Base-by-base conservation (phyloP, 2,113 vertebrate species). In the Nanger granti region DNA sequence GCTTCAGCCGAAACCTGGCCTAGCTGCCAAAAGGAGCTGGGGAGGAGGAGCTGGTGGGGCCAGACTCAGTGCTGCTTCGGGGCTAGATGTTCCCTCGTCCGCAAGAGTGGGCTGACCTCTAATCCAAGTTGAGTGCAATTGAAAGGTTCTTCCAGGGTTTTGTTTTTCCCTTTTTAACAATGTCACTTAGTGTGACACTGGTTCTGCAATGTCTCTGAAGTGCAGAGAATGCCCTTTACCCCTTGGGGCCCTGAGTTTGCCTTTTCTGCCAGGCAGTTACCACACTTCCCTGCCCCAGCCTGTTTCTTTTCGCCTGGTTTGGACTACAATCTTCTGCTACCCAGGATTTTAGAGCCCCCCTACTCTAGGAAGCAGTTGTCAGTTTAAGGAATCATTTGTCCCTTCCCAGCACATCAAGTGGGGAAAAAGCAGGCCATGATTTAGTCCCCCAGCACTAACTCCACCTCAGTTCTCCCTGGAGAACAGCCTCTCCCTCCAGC, bases 101-200 rank as follows among this genome's bases (percentile, higher is more conserved):
- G 44, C 60, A 90, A 90, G 87, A 96, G 64, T 89, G 90, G 97
- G 97, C 93, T 97, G 93, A 98, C 96, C 93, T 98, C 94, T 96
- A 97, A 96, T 97, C 96, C 95, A 98, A 91, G 80, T 98, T 97
- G 98, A 98, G 98, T 99, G 98, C 98, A 99, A 98, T 98, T 98
- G 97, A 98, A 94, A 96, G 93, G 92, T 98, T 95, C 91, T 96
- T 88, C 95, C 92, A 94, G 93, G 96, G 95, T 96, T 97, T 92
- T 97, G 41, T 97, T 97, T 98, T 37, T 37, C 49, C 28, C 29
- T 86, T 52, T 86, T 87, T 24, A 92, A 90, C 44, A 83, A 73
- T 59, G 80, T 97, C 95, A 97, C 37, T 98, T 99, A 98, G 98
- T 98, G 97, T 98, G 98, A 99, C 99, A 99, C 98, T 99, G 98